Base-by-base conservation (phyloP, 1,140 invertebrate genomes). In the Scaptomyza pallida region DNA sequence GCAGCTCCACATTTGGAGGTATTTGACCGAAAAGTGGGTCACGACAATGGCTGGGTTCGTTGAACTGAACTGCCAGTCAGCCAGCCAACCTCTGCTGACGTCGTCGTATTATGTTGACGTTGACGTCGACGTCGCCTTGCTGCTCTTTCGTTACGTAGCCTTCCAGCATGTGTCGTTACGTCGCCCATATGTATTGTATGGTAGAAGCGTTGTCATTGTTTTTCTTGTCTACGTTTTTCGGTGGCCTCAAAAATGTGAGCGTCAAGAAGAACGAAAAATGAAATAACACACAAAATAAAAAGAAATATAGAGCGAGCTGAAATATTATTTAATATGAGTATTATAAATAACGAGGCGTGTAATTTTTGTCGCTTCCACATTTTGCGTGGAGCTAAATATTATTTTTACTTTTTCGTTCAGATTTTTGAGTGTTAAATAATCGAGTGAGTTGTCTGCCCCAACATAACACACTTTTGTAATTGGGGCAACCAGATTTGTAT, bases 41-140 rank as follows among this genome's bases (percentile, higher is more conserved):
- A 91, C 90, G 90, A 91, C 90, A 91, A 91, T 91, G 89, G 85
- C 72, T 74, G 77, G 78, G 90, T 91, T 91, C 90, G 88, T 88
- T 91, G 90, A 91, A 91, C 90, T 91, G 73, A 78, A 75, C 82
- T 78, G 59, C 75, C 71, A 65, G 81, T 64, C 61, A 74, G 67
- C 55, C 74, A 79, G 67, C 55, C 74, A 80, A 73, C 65, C 82
- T 68, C 70, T 78, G 81, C 65, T 60, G 65, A 74, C 69, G 69
- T 72, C 63, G 62, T 72, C 41, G 69, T 72, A 59, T 72, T 67
- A 72, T 72, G 80, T 67, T 69, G 51, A 85, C 43, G 77, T 57
- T 55, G 59, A 48, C 16, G 69, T 48, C 61, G 60, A 60, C 50
- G 61, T 47, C 65, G 78, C 73, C 5, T 26, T 26, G 23, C 23